Evolutionary conservation across 2,888 invertebrate species (phyloP), one percentile per base, ranked within the genome.

Genomic region (Aspidiotus rigidus): DNA sequence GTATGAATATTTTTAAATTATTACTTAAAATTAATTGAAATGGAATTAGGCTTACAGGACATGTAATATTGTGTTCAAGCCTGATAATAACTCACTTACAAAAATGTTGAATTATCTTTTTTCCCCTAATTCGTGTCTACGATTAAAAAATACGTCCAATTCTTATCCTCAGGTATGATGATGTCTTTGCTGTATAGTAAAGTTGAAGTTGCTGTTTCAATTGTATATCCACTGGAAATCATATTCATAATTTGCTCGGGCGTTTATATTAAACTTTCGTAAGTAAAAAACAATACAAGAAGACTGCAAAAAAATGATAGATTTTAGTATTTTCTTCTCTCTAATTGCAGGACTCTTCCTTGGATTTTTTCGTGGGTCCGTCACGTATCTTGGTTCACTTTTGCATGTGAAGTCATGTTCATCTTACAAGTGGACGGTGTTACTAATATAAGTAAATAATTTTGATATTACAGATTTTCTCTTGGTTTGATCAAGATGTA

Each of bases 181-280:
- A 67, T 67, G 67, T 67, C 67, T n/a, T 44, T 59, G 2, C 15
- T 60, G 13, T 44, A 42, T 39, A 28, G 60, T 39, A 60, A 60
- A 17, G 49, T 49, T 8, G 28, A 39, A 49, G 67, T 60, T 44
- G n/a, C 10, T 49, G n/a, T 49, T 6, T 49, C 10, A 11, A 6
- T 49, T 49, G 49, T 49, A 6, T 28, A 28, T 28, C 67, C 67
- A 8, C 49, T 67, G 10, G 59, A 59, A n/a, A 67, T 56, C 10
- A 67, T 60, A 2, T 67, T 44, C 15, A 53, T 67, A 11, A 28
- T 60, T 2, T 67, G 67, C 15, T 67, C 67, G 2, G 67, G 67
- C 5, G 67, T 67, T 57, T 67, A 59, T 39, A 67, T 67, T 3
- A 67, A 67, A 60, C 49, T 67, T 42, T 67, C 67, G 67, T 67